Percentiles rank a stretch among this genome's conserved stretches.
Conservation (phyloP, 1,140 invertebrate genomes). For the Goniozus legneri region DNA sequence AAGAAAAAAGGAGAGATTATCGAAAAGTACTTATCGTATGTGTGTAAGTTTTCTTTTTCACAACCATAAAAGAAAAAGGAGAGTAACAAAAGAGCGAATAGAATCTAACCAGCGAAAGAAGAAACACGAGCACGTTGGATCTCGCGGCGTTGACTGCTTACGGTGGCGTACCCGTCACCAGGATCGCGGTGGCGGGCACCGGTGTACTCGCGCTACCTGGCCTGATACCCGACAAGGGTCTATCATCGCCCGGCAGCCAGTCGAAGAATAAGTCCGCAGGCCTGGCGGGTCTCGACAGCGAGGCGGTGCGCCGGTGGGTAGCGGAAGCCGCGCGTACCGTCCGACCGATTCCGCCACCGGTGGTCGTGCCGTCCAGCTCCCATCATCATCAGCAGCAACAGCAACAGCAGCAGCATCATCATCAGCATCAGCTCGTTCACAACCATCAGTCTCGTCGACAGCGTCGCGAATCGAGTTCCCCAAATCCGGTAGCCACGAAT, state of each 20-base stretch:
- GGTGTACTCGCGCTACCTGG: constrained; percentile 47
- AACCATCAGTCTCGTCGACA: constrained; percentile 30
- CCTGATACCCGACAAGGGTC: constrained; percentile 48
- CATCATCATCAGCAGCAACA: constrained; percentile 21
- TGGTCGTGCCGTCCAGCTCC: constrained; percentile 31
- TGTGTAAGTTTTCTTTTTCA: too few relatives aligned
- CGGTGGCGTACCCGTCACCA: constrained; percentile 40
- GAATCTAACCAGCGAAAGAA: constrained; percentile 5
- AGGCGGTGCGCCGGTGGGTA: constrained; percentile 53
- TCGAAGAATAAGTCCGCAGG: constrained; percentile 47
- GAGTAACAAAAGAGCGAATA: neutral
- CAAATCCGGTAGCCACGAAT: constrained; percentile 27
- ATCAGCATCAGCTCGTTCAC: constrained; percentile 27
- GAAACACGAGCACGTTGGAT: constrained; percentile 41
- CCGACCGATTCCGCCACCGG: constrained; percentile 43
- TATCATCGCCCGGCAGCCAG: constrained; percentile 39
- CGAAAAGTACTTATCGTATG: too few relatives aligned
- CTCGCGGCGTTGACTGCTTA: constrained; percentile 43
- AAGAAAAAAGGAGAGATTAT: neutral
- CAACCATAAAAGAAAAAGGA: too few relatives aligned
- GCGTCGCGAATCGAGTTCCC: constrained; percentile 33
- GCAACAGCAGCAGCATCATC: constrained; percentile 13
- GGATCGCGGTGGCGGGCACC: constrained; percentile 53
- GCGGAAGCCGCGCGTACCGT: constrained; percentile 50
- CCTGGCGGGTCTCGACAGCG: constrained; percentile 53